Evolutionary conservation across 1,140 invertebrate species (phyloP).

Genomic region (Ceratina calcarata): DNA sequence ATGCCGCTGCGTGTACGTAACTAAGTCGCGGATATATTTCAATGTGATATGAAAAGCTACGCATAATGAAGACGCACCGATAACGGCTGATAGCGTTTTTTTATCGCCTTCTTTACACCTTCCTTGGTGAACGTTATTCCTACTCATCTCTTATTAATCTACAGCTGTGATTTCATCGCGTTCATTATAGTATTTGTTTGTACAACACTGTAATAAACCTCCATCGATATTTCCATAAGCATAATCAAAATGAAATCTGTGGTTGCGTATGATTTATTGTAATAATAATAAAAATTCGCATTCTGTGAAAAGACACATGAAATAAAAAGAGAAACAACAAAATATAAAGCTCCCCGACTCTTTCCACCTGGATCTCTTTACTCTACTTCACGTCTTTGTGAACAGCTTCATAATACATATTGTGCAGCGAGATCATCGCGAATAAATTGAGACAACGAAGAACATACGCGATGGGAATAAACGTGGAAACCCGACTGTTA

Average conservation of each 20-base stretch:
- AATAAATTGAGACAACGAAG: not conserved
- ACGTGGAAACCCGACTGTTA: not conserved
- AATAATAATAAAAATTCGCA: too few species aligned
- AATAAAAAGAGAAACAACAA: too few species aligned
- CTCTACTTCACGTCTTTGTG: too few species aligned
- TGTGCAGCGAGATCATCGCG: not conserved
- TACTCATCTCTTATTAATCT: not conserved
- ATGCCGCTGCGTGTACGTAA: not conserved
- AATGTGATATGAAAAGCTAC: not conserved
- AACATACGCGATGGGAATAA: not conserved
- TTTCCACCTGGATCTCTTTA: too few species aligned
- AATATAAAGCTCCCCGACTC: too few species aligned
- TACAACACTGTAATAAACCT: too few species aligned
- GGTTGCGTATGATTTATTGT: too few species aligned
- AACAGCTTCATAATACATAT: constrained; percentile 7
- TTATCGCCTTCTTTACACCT: not conserved
- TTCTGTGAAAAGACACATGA: too few species aligned
- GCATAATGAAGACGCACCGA: not conserved
- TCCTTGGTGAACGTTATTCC: not conserved
- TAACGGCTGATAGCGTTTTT: not conserved
- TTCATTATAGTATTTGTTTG: too few species aligned
- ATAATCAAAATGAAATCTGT: too few species aligned
- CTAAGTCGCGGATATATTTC: constrained; percentile 21
- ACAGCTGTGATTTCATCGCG: too few species aligned
- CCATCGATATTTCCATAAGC: too few species aligned